Evolutionary conservation across 2,888 invertebrate genomes (phyloP), one percentile per base, ranked within the genome.

Genomic region (Mythimna ferrago): DNA sequence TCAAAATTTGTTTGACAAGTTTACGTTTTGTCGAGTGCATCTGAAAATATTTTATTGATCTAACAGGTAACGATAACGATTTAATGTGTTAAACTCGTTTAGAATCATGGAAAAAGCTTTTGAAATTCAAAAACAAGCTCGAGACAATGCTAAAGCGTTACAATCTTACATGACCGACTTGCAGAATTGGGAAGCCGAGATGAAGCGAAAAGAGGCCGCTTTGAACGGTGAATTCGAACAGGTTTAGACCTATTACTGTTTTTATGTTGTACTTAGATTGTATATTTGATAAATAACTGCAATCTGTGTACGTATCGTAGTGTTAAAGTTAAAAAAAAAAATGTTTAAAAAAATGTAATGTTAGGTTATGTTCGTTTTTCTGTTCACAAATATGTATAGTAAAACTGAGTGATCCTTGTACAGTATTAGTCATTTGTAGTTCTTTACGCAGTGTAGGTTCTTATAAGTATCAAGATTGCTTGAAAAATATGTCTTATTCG

Each of bases 151-250:
- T 41, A 96, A 97, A 81, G 98, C 98, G 88, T 93, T 98, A 69
- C 97, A 97, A 87, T 97, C 96, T 82, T 98, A 97, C 93, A 95
- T 97, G 91, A 97, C 97, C 83, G 98, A 98, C 89, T 94, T 98
- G 89, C 97, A 97, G 91, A 96, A 96, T 90, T 98, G 98, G 97
- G 97, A 98, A 87, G 93, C 96, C 66, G 97, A 98, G 91, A 98
- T 98, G 97, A 98, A 97, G 94, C 95, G 97, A 80, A 98, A 97
- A 94, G 98, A 98, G 84, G 93, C 96, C 75, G 96, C 97, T 86
- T 89, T 97, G 81, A 94, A 93, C 82, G 95, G 94, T 84, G 93
- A 92, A 87, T 93, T 92, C 85, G 96, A 94, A 91, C 95, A 96
- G 96, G 96, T 96, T 95, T 91, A 89, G 86, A 89, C 85, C 85